Base-by-base conservation (phyloP, 2,888 invertebrate genomes). In the Hypomecis atomaria region DNA sequence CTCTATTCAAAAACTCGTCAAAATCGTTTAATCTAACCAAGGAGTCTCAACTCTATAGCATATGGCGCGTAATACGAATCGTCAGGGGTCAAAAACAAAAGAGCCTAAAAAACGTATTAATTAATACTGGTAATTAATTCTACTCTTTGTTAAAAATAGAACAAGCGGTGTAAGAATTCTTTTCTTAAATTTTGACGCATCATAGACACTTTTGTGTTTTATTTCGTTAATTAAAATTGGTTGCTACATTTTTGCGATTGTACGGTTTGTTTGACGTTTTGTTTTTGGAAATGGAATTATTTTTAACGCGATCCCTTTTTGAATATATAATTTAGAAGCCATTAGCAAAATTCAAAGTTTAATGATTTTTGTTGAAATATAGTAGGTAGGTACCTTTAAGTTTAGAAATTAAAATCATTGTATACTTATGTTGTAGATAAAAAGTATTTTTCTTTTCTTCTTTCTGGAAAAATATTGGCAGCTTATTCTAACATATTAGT, bases 71-170 rank as follows among this genome's bases (percentile, higher is more conserved):
- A 42, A 50, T 13, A 45, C 50, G 63, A 74, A 85, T 79, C 84
- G 82, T 77, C 73, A 71, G 70, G 71, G 70, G 72, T 63, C 53
- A 56, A 47, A 66, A 60, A 70, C 56, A 60, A 34, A 59, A 60
- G 65, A 47, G 60, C 69, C 70, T 73, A 64, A 90, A 87, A 85
- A 84, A 83, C 75, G 76, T 79, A 79, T 87, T 86, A 90, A 92
- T 91, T 90, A 91, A 90, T 89, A 87, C 86, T 83, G 77, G 81
- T 86, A 88, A 91, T 91, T 89, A 91, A 87, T 87, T 84, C 77
- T 78, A 74, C 82, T 85, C 85, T 84, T 89, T 88, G 85, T 88
- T 48, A 58, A 52, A 52, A 40, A 40, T 42, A 23, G 56, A 66
- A 57, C 49, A 66, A 67, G n/a, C 9, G 56, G 56, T 49, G 55